phyloP scores from a whole-genome alignment of 1,140 invertebrate species.

The Metaphire vulgaris region DNA sequence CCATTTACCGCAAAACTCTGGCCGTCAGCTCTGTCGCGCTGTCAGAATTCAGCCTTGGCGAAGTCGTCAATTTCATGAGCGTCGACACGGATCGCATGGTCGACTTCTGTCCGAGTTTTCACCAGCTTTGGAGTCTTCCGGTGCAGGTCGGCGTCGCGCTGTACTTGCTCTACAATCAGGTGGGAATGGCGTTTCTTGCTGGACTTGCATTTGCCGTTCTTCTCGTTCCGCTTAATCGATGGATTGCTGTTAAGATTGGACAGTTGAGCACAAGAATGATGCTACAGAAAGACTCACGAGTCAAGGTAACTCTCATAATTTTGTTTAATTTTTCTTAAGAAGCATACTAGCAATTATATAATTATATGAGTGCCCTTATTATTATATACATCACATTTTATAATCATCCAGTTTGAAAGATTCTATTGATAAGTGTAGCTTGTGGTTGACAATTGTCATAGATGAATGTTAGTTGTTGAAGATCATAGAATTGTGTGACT shows the following conservation, averaged over 20 bases:
- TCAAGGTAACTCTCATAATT: conserved; percentile 59
- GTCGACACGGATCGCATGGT: conserved; percentile 90
- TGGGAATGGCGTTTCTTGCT: conserved; percentile 82
- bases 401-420: too few relatives aligned
- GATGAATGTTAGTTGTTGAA: too few relatives aligned
- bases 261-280: conserved; percentile 78
- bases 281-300: conserved; percentile 80
- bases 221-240: conserved; percentile 89
- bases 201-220: conserved; percentile 78
- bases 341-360: background rate
- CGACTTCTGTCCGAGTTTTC: conserved; percentile 91
- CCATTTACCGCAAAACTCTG: conserved; percentile 75
- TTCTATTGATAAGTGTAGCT: too few relatives aligned
- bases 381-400: too few relatives aligned
- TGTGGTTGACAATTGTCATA: too few relatives aligned
- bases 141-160: conserved; percentile 60
- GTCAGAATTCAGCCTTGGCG: conserved; percentile 64
- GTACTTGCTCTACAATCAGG: conserved; percentile 60
- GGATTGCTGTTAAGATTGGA: conserved; percentile 83
- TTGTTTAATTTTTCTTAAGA: too few relatives aligned
- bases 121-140: conserved; percentile 92
- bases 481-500: too few relatives aligned
- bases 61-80: conserved; percentile 94
- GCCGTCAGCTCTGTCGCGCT: conserved; percentile 38
- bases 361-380: too few relatives aligned